Evolutionary conservation across 2,888 invertebrate species (phyloP).

Genomic region (Eupeodes latifasciatus): DNA sequence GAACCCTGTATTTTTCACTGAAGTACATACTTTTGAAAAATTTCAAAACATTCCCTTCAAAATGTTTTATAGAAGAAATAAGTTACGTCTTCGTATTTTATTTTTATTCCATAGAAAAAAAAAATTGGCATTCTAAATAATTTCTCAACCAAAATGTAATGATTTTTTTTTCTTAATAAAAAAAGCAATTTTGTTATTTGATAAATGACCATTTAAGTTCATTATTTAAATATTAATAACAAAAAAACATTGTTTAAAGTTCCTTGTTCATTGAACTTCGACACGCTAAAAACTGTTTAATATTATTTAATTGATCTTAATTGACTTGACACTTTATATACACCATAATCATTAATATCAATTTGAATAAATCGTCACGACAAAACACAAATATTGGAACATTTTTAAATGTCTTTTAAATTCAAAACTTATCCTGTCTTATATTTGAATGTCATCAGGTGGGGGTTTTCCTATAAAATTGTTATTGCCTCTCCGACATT

Average conservation of each 20-base stretch:
- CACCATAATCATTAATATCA: conserved; percentile 10
- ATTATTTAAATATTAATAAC: too few relatives aligned
- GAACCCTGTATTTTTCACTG: too few relatives aligned
- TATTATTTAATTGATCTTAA: conserved; percentile 8
- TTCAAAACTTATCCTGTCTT: background rate
- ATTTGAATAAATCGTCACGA: background rate
- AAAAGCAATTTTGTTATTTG: too few relatives aligned
- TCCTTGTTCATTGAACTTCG: conserved; percentile 21
- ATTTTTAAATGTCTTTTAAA: background rate
- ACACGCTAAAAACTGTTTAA: background rate
- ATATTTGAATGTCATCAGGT: background rate
- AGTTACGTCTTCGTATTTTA: too few relatives aligned
- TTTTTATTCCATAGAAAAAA: too few relatives aligned
- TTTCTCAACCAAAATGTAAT: too few relatives aligned
- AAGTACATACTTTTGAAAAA: too few relatives aligned
- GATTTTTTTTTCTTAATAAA: too few relatives aligned
- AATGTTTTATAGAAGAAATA: too few relatives aligned
- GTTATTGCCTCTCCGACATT: background rate
- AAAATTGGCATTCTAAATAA: too few relatives aligned
- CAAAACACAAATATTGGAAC: background rate
- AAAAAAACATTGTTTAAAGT: background rate
- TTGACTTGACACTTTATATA: background rate
- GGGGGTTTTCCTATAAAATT: conserved; percentile 7
- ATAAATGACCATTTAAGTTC: too few relatives aligned
- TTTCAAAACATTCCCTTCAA: too few relatives aligned